Base-by-base conservation (phyloP, 2,888 invertebrate genomes). In the Synanthedon formicaeformis region DNA sequence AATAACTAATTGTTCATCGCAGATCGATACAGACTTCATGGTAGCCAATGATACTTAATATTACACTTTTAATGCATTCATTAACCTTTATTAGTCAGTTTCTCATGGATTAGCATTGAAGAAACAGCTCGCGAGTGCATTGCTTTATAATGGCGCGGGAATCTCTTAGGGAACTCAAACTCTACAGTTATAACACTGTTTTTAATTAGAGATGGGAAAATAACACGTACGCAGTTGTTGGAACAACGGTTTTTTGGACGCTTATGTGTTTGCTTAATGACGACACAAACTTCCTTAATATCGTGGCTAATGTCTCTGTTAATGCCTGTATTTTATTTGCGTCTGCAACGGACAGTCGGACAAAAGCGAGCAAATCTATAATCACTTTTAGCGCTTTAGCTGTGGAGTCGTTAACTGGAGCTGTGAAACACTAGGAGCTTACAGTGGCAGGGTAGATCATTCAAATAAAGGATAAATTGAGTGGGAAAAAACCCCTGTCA, bases 101-200 rank as follows among this genome's bases (percentile, higher is more conserved):
- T 79, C 75, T 67, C 77, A 81, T 72, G 66, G 65, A 66, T 67
- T 67, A 67, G 57, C 67, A 65, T 66, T 63, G 23, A 69, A 66
- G 60, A 61, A 65, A 67, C 55, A 34, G 64, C 58, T 54, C 57
- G 56, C 56, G 57, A 49, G 60, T 58, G 58, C 59, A 62, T 63
- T 64, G 62, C 66, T 65, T 69, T 64, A 64, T 64, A 65, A 66
- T 55, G 57, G 60, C 65, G 67, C 71, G 75, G 68, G 73, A 80
- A 76, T 62, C 58, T 56, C 60, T 64, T 58, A 62, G 49, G 14
- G 45, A 45, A 45, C 45, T 45, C 8, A 13, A 13, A 49, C 49
- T 49, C 45, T 12, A 62, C 58, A 64, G 67, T 62, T 62, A 59
- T 58, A 63, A 59, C 56, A 57, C 54, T 60, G 56, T 67, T 58